Percentiles rank a stretch among this genome's conserved stretches.
phyloP scores from a whole-genome alignment of 2,888 invertebrate species.

The Hedychridium roseum region DNA sequence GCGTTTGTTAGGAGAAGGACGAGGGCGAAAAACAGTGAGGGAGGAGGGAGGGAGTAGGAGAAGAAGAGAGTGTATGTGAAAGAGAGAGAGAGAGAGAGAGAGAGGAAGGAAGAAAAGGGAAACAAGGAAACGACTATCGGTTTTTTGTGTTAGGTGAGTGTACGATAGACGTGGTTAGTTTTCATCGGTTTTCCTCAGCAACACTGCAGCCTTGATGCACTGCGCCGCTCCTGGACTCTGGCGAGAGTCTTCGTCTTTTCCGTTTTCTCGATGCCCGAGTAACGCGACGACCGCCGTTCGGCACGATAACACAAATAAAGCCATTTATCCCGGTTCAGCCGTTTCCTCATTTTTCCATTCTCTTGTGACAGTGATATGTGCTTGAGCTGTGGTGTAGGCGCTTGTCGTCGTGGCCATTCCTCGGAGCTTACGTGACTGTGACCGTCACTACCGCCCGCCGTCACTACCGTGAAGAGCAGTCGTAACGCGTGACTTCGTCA shows the following conservation, averaged over 20 bases:
- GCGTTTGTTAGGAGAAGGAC: too few relatives aligned
- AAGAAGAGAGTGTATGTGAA: too few relatives aligned
- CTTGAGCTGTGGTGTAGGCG: conserved; percentile 24
- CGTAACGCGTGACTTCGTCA: conserved; percentile 13
- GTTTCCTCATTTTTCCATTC: too few relatives aligned
- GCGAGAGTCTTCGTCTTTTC: too few relatives aligned
- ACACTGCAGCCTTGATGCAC: conserved; percentile 26
- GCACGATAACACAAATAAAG: not conserved
- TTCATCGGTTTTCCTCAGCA: too few relatives aligned
- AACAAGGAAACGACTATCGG: too few relatives aligned
- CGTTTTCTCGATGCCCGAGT: too few relatives aligned
- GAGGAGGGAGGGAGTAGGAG: too few relatives aligned
- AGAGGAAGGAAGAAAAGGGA: conserved; percentile 20
- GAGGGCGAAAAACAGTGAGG: too few relatives aligned
- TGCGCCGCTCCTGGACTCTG: conserved; percentile 16
- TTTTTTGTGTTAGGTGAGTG: too few relatives aligned
- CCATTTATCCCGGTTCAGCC: not conserved
- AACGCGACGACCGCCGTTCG: too few relatives aligned
- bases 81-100: conserved; percentile 4
- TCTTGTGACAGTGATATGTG: conserved; percentile 40
- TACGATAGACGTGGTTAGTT: too few relatives aligned
- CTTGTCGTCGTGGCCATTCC: conserved; percentile 16
- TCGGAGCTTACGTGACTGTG: conserved; percentile 35
- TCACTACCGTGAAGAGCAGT: conserved; percentile 12
- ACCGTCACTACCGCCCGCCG: conserved; percentile 33